A percentile compares a stretch with the other conserved stretches of the same genome.
Evolutionary conservation across 2,797 vertebrate species (phyloP).

Genomic region (Acipenser transmontanus): DNA sequence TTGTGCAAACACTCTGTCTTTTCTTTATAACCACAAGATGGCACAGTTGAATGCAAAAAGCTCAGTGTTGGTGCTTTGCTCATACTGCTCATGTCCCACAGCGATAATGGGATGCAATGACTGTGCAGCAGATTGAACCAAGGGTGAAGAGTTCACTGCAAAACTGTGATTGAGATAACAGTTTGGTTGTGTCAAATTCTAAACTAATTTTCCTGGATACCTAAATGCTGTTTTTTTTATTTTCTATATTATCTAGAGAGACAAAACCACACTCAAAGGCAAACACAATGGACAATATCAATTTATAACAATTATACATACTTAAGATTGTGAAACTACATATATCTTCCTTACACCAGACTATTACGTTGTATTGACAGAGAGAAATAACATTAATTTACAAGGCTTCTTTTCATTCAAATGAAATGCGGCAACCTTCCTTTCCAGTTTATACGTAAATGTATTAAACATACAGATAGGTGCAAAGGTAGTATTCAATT

Average conservation of each 20-base stretch:
- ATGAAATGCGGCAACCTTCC: not conserved
- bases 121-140: conserved; percentile 18
- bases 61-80: not conserved
- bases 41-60: conserved; percentile 58
- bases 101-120: conserved; percentile 8
- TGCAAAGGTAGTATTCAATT: too few species aligned
- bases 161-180: conserved; percentile 20
- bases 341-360: not conserved
- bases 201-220: conserved; percentile 15
- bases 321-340: not conserved
- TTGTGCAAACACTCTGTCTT: not conserved
- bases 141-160: conserved; percentile 17
- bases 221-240: conserved; percentile 1
- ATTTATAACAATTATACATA: conserved; percentile 5
- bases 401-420: not conserved
- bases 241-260: not conserved
- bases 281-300: not conserved
- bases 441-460: too few species aligned
- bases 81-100: conserved; percentile 4
- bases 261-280: not conserved
- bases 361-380: not conserved
- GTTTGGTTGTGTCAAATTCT: conserved; percentile 17
- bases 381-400: not conserved
- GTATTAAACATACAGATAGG: too few species aligned
- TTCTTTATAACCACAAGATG: conserved; percentile 54